A percentile compares a stretch with the other conserved stretches of the same genome.
Evolutionary conservation across 2,113 vertebrate species (phyloP).

Genomic region (Oryzias curvinotus): DNA sequence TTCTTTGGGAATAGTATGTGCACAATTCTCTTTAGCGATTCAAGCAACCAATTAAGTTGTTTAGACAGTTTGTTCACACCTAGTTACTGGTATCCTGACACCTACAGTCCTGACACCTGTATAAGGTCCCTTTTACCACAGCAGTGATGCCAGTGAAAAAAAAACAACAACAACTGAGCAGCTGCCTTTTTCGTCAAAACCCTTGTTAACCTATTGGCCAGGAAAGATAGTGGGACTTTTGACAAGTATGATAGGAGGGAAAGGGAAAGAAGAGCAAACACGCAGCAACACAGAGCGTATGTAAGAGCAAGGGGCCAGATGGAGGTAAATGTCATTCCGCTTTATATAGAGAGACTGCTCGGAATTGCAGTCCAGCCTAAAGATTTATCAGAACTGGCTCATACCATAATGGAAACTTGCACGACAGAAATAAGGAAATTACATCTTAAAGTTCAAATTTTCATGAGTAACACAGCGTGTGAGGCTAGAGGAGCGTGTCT

Average conservation of each 20-base stretch:
- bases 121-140: constrained; percentile 12
- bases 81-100: too few species aligned
- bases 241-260: constrained; percentile 19
- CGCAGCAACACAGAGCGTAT: not conserved
- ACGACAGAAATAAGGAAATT: not conserved
- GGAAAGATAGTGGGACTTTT: not conserved
- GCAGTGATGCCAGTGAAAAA: constrained; percentile 6
- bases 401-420: not conserved
- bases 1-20: too few species aligned
- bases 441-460: not conserved
- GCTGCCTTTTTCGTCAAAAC: constrained; percentile 15
- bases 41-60: too few species aligned
- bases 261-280: not conserved
- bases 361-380: not conserved
- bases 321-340: not conserved
- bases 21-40: too few species aligned
- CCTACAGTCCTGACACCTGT: constrained; percentile 15
- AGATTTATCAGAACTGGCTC: not conserved
- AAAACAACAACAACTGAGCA: constrained; percentile 18
- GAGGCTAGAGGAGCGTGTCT: not conserved
- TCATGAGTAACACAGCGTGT: not conserved
- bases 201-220: not conserved
- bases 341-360: not conserved
- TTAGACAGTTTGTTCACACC: too few species aligned
- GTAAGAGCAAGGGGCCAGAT: not conserved